Base-by-base conservation (phyloP, 2,113 vertebrate genomes). In the Cephalopterus ornatus region DNA sequence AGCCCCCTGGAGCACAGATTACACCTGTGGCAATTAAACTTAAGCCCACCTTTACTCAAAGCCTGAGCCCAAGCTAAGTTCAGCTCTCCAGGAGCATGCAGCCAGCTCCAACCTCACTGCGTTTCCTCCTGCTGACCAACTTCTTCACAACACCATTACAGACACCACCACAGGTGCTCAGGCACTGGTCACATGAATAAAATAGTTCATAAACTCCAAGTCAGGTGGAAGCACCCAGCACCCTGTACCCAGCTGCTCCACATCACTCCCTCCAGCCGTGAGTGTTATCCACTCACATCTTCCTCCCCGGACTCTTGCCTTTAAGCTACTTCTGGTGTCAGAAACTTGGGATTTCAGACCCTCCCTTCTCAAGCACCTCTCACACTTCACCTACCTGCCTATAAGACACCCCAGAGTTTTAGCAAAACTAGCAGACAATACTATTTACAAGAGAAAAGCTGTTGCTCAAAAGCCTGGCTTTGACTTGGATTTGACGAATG, bases 221-320 rank as follows among this genome's bases (percentile, higher is more conserved):
- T 8, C 32, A n/a, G 14, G 33, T 15, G 5, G 19, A 47, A 90
- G 78, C 12, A 74, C 3, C 5, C 3, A 24, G 33, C 47, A 17
- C n/a, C 47, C 35, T 4, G 1, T 6, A 65, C 30, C 32, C 50
- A 80, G 14, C 14, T 50, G 14, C 33, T 70, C 28, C 0, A 0
- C 42, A 37, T 26, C 0, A 0, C 50, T 59, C 24, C 32, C 16
- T 77, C 41, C 61, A 67, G n/a, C 49, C 30, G 0, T 12, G 2
- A 71, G 21, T 1, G 1, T 16, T 28, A 77, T 1, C 16, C 39
- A 39, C 33, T 66, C 46, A 6, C 0, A 0, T 26, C n/a, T 26
- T 84, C 47, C 68, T 86, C 41, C 49, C 32, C 44, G 83, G 18
- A 53, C 2, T 42, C 23, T 65, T 72, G 26, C 50, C 30, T 5